These are phyloP conservation scores for Limanda limanda DNA, from an alignment of 2,113 vertebrate species.

Conservation along the genomic window DNA sequence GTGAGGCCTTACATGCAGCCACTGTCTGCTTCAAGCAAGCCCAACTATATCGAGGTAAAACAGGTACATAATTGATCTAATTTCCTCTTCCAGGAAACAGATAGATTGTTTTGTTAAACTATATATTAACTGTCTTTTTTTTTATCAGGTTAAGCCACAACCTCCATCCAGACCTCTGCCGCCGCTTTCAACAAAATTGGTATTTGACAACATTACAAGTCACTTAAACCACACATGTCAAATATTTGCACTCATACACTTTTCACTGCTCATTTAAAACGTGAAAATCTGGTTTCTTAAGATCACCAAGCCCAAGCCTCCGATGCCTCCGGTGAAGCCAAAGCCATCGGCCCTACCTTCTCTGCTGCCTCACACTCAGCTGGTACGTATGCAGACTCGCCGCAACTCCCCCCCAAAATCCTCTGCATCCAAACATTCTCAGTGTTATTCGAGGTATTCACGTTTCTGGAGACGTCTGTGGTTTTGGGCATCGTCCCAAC, in stretches of 20 bases:
- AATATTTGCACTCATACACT: not conserved
- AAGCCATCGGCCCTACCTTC: conserved; percentile 67
- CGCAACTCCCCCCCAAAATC: conserved; percentile 24
- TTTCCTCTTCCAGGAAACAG: not conserved
- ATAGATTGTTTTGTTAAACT: not conserved
- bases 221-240: not conserved
- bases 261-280: conserved; percentile 14
- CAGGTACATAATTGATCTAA: not conserved
- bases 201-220: conserved; percentile 40
- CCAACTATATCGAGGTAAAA: conserved; percentile 63
- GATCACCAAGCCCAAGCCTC: conserved; percentile 71
- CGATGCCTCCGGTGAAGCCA: conserved; percentile 77
- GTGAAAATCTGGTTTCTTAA: conserved; percentile 35
- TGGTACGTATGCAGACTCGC: conserved; percentile 67
- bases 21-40: conserved; percentile 55
- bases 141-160: conserved; percentile 69
- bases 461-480: conserved; percentile 47
- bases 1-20: conserved; percentile 55
- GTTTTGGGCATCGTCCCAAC: conserved; percentile 44
- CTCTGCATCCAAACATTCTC: conserved; percentile 38
- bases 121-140: conserved; percentile 10
- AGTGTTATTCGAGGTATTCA: conserved; percentile 44
- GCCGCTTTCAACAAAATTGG: conserved; percentile 74
- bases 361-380: conserved; percentile 72
- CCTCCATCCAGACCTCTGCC: conserved; percentile 83